Percentiles rank a stretch among this genome's conserved stretches.
phyloP scores from a whole-genome alignment of 1,140 invertebrate species.

The Dendrolimus punctatus region DNA sequence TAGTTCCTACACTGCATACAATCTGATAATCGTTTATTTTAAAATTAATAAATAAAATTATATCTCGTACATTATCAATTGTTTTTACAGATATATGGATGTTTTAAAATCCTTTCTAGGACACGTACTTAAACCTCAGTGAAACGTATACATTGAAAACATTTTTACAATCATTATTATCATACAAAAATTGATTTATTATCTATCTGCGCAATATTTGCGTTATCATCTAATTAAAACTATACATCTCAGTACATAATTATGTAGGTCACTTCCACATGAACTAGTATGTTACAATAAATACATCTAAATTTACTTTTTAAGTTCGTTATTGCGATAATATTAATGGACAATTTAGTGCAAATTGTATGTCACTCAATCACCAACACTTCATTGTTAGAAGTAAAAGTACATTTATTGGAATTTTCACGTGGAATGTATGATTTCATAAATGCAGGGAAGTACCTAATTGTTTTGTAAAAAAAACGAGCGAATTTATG shows the following conservation, averaged over 20 bases:
- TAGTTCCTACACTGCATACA: no score
- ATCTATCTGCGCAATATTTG: not conserved
- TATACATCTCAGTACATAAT: slow-evolving; percentile 18
- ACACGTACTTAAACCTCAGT: slow-evolving; percentile 23
- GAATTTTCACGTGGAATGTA: slow-evolving; percentile 27
- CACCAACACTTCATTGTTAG: no score
- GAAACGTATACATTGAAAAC: slow-evolving; percentile 35
- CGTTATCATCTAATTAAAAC: slow-evolving; percentile 12
- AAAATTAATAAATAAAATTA: no score
- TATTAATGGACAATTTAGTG: slow-evolving; percentile 28
- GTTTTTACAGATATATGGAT: no score
- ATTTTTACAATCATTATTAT: slow-evolving; percentile 29
- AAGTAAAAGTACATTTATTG: no score
- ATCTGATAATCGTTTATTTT: no score
- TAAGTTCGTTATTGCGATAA: slow-evolving; percentile 27
- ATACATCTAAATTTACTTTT: slow-evolving; percentile 23
- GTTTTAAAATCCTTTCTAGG: slow-evolving; percentile 6
- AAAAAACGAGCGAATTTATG: no score
- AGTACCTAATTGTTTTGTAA: no score
- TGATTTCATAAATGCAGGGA: no score
- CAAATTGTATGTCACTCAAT: no score
- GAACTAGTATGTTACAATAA: slow-evolving; percentile 21
- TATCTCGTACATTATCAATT: no score
- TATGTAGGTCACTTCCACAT: slow-evolving; percentile 10
- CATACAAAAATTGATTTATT: slow-evolving; percentile 26